Evolutionary conservation across 2,888 invertebrate species (phyloP).

Genomic region (Xanthostigma xanthostigma): DNA sequence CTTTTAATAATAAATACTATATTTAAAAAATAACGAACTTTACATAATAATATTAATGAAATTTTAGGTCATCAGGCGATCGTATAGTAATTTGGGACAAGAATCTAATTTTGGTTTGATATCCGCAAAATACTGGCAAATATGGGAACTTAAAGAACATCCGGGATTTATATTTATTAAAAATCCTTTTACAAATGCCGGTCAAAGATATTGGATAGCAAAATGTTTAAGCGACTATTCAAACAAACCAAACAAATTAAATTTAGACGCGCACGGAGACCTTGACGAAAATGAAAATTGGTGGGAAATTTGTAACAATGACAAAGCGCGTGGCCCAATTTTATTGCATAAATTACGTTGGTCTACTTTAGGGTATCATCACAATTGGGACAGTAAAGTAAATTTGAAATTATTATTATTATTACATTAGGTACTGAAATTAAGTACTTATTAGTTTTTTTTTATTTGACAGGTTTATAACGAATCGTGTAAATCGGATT

Average conservation of each 20-base stretch:
- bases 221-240: conserved; percentile 67
- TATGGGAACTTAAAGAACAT: conserved; percentile 40
- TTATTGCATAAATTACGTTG: conserved; percentile 58
- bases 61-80: not conserved
- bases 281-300: conserved; percentile 33
- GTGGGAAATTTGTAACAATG: conserved; percentile 45
- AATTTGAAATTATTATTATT: conserved; percentile 16
- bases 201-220: conserved; percentile 72
- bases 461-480: conserved; percentile 42
- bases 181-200: conserved; percentile 66
- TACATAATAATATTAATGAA: not conserved
- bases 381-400: conserved; percentile 94
- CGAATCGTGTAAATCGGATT: conserved; percentile 46
- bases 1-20: conserved; percentile 10
- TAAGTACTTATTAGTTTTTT: not conserved
- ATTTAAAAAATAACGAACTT: not conserved
- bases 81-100: conserved; percentile 22
- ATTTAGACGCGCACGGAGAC: conserved; percentile 40
- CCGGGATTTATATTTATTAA: conserved; percentile 62
- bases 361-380: conserved; percentile 95
- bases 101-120: conserved; percentile 28
- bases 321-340: conserved; percentile 16
- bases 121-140: conserved; percentile 40
- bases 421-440: not conserved
- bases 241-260: conserved; percentile 51